Evolutionary conservation across 1,140 invertebrate genomes (phyloP), one percentile per base, ranked within the genome.

Genomic region (Drosophila jambulina): DNA sequence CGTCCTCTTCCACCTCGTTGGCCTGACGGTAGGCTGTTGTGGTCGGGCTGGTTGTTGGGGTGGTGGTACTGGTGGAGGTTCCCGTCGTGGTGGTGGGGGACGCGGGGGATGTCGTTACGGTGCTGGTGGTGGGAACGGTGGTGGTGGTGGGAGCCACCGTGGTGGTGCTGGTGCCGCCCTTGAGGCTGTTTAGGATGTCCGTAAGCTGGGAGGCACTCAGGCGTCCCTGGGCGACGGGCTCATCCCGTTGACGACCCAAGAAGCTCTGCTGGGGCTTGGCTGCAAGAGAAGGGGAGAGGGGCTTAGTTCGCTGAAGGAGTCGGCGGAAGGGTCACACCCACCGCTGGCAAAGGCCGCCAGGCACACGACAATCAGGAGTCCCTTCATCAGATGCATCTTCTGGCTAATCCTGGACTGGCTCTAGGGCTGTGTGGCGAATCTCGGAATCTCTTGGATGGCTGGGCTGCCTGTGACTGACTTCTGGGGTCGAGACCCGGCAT

Each of bases 391-490:
- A 62, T 90, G 62, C 84, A 88, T 88, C 45, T 80, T 65, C 53
- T 62, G 36, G 25, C 15, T 43, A 21, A 32, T 59, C 21, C 45
- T 40, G 27, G 45, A 43, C 32, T 23, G 29, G 19, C 19, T 54
- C 51, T 17, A 17, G 32, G 51, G 42, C 42, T 61, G 25, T n/a
- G 15, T 42, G 25, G 15, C 4, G 17, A n/a, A 32, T 48, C 29
- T 46, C 29, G 40, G 48, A 46, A 74, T 69, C 72, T 78, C 65
- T 63, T 87, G 57, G 72, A 59, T 74, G 75, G 76, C 67, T 63
- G 49, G 51, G 70, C 83, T 57, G 64, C 61, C 64, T 83, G 63
- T 80, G 61, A 87, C 83, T 87, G 83, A 87, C 84, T 87, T 80
- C 72, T 75, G 69, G 69, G 71, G 68, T 29, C 62, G 9, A 13